Evolutionary conservation across 92 coral and sea anemone species (phyloP).

Genomic region (Meandrina meandrites): DNA sequence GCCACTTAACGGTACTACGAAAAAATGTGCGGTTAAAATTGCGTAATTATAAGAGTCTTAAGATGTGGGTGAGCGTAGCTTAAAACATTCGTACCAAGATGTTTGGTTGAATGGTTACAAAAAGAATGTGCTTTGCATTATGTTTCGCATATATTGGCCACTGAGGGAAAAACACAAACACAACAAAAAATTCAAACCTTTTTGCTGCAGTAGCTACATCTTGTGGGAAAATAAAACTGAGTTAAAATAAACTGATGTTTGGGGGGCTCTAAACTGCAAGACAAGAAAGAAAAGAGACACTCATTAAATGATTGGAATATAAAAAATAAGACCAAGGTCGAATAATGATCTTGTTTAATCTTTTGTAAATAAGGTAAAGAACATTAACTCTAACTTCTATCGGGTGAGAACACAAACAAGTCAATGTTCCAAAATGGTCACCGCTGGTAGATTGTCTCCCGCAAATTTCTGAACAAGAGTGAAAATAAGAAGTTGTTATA

Average conservation of each 20-base stretch:
- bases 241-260: constrained; percentile 94
- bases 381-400: no score
- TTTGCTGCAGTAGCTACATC: constrained; percentile 93
- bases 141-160: neutral
- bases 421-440: no score
- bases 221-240: constrained; percentile 93
- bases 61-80: neutral
- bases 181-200: no score
- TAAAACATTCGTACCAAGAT: no score
- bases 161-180: neutral
- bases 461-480: neutral
- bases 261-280: constrained; percentile 72
- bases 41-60: neutral
- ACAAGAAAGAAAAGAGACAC: neutral
- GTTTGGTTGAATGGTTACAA: neutral
- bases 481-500: neutral
- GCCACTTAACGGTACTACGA: neutral
- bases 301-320: neutral
- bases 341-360: neutral
- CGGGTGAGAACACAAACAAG: no score
- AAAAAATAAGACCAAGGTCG: neutral
- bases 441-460: no score
- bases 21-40: neutral
- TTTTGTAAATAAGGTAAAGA: no score
- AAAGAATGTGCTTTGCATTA: neutral